Percentiles rank a stretch among this genome's conserved stretches.
Evolutionary conservation across 2,888 invertebrate species (phyloP).

Genomic region (Poecilus cupreus): DNA sequence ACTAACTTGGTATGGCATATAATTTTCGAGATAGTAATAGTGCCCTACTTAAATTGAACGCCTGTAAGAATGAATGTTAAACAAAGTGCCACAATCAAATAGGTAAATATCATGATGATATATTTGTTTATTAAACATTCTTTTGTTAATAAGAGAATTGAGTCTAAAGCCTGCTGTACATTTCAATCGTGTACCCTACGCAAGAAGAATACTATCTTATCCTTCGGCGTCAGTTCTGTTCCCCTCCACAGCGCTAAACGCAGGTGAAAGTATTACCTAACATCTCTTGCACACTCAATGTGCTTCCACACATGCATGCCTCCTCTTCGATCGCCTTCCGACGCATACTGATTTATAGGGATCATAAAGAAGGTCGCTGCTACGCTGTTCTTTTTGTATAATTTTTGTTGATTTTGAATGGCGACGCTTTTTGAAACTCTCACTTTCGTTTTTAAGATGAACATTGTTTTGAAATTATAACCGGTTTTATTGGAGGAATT

Average conservation of each 20-base stretch:
- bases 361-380: neutral
- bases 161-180: neutral
- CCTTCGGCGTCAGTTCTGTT: neutral
- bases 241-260: neutral
- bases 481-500: no score
- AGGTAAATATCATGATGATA: no score
- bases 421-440: neutral
- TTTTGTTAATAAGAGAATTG: no score
- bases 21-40: no score
- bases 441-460: conserved; percentile 12
- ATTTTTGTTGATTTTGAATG: neutral
- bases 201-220: neutral
- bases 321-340: neutral
- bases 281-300: neutral
- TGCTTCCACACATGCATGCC: neutral
- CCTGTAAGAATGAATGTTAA: no score
- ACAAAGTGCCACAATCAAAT: no score
- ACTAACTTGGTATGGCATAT: no score
- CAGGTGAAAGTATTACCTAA: neutral
- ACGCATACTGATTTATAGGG: neutral
- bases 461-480: neutral
- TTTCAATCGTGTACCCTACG: neutral
- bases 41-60: no score
- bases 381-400: neutral
- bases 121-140: no score